Evolutionary conservation across 2,888 invertebrate genomes (phyloP).

Genomic region (Volucella bombylans): DNA sequence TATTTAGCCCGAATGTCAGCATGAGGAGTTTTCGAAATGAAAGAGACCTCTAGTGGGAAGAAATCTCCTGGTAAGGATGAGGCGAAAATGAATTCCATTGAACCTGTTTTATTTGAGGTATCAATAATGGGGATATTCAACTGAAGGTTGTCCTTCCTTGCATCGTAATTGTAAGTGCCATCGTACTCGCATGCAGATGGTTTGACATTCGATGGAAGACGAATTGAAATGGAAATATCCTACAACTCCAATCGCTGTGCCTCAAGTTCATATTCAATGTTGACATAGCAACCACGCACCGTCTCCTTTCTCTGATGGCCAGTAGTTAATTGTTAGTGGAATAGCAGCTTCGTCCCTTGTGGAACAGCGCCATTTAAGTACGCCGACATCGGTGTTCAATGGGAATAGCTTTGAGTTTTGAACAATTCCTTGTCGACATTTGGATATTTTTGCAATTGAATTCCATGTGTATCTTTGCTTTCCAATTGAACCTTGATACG

Average conservation of each 20-base stretch:
- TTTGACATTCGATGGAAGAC: constrained; percentile 90
- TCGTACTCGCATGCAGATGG: constrained; percentile 95
- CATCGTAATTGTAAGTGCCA: constrained; percentile 93
- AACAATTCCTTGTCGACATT: constrained; percentile 99
- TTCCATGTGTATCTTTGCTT: constrained; percentile 89
- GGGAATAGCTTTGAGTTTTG: constrained; percentile 95
- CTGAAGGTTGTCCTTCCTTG: constrained; percentile 89
- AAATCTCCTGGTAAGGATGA: constrained; percentile 95
- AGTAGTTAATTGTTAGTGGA: constrained; percentile 97
- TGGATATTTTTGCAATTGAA: constrained; percentile 97
- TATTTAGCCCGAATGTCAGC: constrained; percentile 92
- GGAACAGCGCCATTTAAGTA: constrained; percentile 96
- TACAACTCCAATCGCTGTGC: constrained; percentile 92
- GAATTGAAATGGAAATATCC: constrained; percentile 95
- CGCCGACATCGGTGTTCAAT: constrained; percentile 96
- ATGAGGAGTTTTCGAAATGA: constrained; percentile 93
- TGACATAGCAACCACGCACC: constrained; percentile 98
- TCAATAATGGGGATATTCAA: constrained; percentile 96
- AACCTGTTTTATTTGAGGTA: constrained; percentile 91
- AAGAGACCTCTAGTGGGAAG: constrained; percentile 93
- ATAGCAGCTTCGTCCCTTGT: constrained; percentile 92
- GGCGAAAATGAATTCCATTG: constrained; percentile 95
- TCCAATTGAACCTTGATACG: constrained; percentile 92
- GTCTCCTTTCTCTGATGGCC: constrained; percentile 97
- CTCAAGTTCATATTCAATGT: constrained; percentile 98